These are phyloP conservation scores for Apamea monoglypha DNA, from an alignment of 2,888 invertebrate genomes.

Conservation along the genomic window DNA sequence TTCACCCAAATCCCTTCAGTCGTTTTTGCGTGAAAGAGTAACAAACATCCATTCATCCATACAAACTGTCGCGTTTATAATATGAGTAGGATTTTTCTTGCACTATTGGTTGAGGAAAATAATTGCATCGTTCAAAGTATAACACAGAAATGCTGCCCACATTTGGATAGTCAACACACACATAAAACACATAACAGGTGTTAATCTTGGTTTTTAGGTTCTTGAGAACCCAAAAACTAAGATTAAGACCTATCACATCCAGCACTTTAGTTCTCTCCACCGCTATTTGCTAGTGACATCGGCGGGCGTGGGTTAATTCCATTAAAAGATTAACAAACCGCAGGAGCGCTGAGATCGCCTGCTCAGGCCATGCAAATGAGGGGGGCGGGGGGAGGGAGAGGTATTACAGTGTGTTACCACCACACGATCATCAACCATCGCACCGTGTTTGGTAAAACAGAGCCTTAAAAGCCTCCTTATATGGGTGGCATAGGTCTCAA, in stretches of 20 bases:
- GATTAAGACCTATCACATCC: conserved; percentile 51
- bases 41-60: too few relatives aligned
- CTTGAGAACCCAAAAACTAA: not conserved
- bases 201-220: too few relatives aligned
- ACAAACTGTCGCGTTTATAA: not conserved
- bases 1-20: too few relatives aligned
- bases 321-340: conserved; percentile 88
- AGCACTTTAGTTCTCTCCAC: conserved; percentile 58
- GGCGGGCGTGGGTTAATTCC: conserved; percentile 84
- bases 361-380: conserved; percentile 72
- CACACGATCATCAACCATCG: conserved; percentile 45
- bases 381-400: conserved; percentile 26
- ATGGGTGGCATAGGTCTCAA: conserved; percentile 21
- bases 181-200: too few relatives aligned
- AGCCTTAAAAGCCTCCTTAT: conserved; percentile 38
- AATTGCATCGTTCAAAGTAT: not conserved
- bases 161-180: not conserved
- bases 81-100: not conserved
- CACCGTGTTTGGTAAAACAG: conserved; percentile 38
- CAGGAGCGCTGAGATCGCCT: conserved; percentile 77
- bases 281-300: conserved; percentile 83
- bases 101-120: not conserved
- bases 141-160: not conserved
- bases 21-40: too few relatives aligned
- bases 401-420: conserved; percentile 53